Evolutionary conservation across 2,888 invertebrate species (phyloP), one percentile per base, ranked within the genome.

Genomic region (Druceiella hillmani): DNA sequence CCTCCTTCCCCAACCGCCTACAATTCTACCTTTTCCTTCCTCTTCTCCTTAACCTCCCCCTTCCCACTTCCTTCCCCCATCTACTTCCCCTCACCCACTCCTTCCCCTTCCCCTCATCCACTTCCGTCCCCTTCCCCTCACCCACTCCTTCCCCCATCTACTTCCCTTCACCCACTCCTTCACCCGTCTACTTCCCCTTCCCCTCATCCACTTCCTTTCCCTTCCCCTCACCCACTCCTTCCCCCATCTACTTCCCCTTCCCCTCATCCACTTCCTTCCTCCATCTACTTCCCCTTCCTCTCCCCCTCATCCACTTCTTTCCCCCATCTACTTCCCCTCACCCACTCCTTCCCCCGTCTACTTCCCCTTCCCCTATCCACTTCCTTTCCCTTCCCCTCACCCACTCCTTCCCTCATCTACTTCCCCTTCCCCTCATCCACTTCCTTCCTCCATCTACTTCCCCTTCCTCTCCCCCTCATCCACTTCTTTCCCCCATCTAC

Each of bases 211-310:
- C 34, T 66, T 65, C 2, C 60, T 50, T 67, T 68, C 66, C n/a
- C 67, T 53, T 12, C 56, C 61, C 0, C 68, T 68, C 12, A 68
- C 68, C 1, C 69, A 67, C 38, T 70, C 66, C 2, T 69, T 68
- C 17, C 69, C 38, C 0, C 63, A 61, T 28, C 68, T 66, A 0
- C 68, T 55, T 36, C 64, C 62, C 0, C 50, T 37, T 0, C 60
- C 51, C 6, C 57, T 59, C 2, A 55, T 49, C 0, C 55, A 53
- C 6, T 55, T 53, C 20, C 58, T 59, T 2, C 52, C 55, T 3
- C 38, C 17, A 12, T 31, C 32, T 31, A 35, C 38, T 20, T 37
- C 22, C 12, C 17, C 36, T n/a, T 37, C 42, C 5, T 17, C 24
- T n/a, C 40, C 37, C n/a, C 38, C 41, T 33, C 35, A 11, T 13